phyloP scores from a whole-genome alignment of 2,888 invertebrate species.

The Tetanocera ferruginea region DNA sequence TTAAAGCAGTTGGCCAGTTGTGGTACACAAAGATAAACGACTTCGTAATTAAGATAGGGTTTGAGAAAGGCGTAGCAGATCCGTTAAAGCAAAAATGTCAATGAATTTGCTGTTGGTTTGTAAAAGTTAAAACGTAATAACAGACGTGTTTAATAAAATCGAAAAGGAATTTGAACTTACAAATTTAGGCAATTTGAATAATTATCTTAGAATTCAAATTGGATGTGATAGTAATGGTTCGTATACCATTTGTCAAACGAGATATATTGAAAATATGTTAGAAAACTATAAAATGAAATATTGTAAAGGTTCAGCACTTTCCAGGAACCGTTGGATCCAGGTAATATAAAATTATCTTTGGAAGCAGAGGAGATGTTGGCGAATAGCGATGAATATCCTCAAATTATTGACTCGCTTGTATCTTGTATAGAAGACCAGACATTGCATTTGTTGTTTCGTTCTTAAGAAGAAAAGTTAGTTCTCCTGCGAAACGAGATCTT shows the following conservation, averaged over 20 bases:
- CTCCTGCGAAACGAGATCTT: too few relatives aligned
- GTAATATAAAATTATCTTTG: background rate
- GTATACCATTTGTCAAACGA: too few relatives aligned
- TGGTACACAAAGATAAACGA: too few relatives aligned
- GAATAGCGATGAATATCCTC: too few relatives aligned
- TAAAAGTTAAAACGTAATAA: background rate
- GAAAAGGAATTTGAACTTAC: background rate
- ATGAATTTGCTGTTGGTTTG: background rate
- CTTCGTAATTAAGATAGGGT: too few relatives aligned
- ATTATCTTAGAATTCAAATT: too few relatives aligned
- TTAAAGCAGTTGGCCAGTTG: too few relatives aligned
- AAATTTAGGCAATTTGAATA: constrained; percentile 5
- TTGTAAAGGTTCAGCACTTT: constrained; percentile 26
- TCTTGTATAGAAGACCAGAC: constrained; percentile 51
- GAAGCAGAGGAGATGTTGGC: constrained; percentile 40
- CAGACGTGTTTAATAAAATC: background rate
- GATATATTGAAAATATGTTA: too few relatives aligned
- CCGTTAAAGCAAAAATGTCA: too few relatives aligned
- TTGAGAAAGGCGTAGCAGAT: too few relatives aligned
- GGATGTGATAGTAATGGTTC: too few relatives aligned
- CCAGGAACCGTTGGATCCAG: constrained; percentile 36
- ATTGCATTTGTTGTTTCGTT: constrained; percentile 45
- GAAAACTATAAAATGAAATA: constrained; percentile 19
- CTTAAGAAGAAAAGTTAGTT: constrained; percentile 38
- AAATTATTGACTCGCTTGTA: constrained; percentile 48